A percentile compares a stretch with the other conserved stretches of the same genome.
These are phyloP conservation scores for Geothlypis trichas DNA, from an alignment of 2,113 vertebrate species.

Conservation along the genomic window DNA sequence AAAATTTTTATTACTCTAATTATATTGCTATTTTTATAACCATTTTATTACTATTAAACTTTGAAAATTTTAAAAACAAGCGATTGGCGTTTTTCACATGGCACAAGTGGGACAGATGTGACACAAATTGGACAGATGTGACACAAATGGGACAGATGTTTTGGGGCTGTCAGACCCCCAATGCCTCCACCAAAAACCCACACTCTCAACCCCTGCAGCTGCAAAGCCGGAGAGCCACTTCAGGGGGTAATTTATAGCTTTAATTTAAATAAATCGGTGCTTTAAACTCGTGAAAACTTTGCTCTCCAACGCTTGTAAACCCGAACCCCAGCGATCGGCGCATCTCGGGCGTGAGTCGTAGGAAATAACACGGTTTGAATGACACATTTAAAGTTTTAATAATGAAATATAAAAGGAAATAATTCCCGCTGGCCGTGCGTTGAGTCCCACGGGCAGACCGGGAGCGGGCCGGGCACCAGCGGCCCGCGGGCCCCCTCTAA, in stretches of 20 bases:
- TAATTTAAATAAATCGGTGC: background rate
- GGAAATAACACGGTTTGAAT: background rate
- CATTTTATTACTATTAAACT: no score
- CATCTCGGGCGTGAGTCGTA: background rate
- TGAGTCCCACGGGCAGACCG: accelerated
- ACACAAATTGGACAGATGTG: background rate
- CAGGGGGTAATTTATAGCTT: background rate
- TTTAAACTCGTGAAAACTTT: background rate
- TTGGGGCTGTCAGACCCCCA: accelerated
- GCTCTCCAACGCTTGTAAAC: background rate
- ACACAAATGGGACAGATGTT: background rate
- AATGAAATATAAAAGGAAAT: accelerated
- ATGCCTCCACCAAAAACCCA: background rate
- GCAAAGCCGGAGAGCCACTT: background rate
- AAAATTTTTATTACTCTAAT: no score
- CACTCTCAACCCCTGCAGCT: background rate
- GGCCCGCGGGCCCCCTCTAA: background rate
- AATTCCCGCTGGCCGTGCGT: accelerated
- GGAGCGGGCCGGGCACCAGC: background rate
- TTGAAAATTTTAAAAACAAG: no score
- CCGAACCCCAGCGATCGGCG: accelerated
- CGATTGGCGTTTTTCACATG: no score
- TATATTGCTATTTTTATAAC: no score
- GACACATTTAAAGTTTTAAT: accelerated
- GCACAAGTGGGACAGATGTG: background rate